phyloP scores from a whole-genome alignment of 2,888 invertebrate genomes.

The Salticus scenicus region DNA sequence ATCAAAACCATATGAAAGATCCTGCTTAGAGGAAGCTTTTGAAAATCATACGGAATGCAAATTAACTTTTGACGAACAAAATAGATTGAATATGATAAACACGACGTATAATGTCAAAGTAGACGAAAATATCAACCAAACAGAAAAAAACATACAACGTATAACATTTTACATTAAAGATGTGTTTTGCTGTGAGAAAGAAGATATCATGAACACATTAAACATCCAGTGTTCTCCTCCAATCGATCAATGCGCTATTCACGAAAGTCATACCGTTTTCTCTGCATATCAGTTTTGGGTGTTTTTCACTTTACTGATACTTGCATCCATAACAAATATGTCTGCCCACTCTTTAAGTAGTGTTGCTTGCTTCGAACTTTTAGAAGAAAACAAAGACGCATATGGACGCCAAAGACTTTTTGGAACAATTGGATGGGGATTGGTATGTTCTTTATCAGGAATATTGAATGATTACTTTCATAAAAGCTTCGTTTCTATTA shows the following conservation, averaged over 20 bases:
- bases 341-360: slow-evolving; percentile 91
- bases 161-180: too few species aligned
- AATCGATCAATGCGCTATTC: not conserved
- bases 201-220: too few species aligned
- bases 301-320: slow-evolving; percentile 84
- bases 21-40: not conserved
- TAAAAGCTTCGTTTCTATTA: slow-evolving; percentile 15
- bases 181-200: too few species aligned
- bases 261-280: not conserved
- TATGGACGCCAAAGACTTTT: slow-evolving; percentile 91
- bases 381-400: slow-evolving; percentile 84
- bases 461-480: too few species aligned
- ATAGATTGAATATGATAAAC: too few species aligned
- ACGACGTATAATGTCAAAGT: too few species aligned
- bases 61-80: not conserved
- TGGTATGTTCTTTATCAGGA: slow-evolving; percentile 85
- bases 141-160: too few species aligned
- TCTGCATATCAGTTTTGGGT: slow-evolving; percentile 13
- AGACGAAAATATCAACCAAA: too few species aligned
- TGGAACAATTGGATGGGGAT: slow-evolving; percentile 91
- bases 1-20: not conserved
- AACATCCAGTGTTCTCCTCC: not conserved
- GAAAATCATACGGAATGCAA: not conserved
- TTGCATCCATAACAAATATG: slow-evolving; percentile 89
- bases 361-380: slow-evolving; percentile 88